phyloP scores from a whole-genome alignment of 1,140 invertebrate genomes.

The Epicauta chinensis region DNA sequence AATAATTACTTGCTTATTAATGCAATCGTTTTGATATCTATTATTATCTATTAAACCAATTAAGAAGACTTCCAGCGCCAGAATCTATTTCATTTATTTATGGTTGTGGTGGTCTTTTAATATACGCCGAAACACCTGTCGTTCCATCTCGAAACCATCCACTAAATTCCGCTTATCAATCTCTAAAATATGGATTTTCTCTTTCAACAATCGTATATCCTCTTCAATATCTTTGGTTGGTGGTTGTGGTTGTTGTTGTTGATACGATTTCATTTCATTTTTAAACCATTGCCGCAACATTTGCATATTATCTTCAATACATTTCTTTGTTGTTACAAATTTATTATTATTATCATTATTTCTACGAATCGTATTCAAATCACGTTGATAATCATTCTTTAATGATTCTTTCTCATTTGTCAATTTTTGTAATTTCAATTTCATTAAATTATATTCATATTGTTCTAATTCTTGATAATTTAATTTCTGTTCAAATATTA shows the following conservation, averaged over 20 bases:
- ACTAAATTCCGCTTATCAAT: slow-evolving; percentile 3
- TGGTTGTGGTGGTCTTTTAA: no score
- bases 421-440: background rate
- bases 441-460: background rate
- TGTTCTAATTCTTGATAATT: background rate
- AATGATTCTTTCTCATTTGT: background rate
- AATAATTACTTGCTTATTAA: no score
- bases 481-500: background rate
- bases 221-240: no score
- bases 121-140: slow-evolving; percentile 2
- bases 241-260: no score
- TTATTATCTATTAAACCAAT: no score
- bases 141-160: slow-evolving; percentile 9
- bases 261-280: background rate
- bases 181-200: slow-evolving; percentile 1
- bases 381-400: background rate
- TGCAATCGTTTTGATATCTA: no score
- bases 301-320: slow-evolving; percentile 3
- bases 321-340: background rate
- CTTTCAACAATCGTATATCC: background rate
- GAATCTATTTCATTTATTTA: no score
- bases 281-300: slow-evolving; percentile 2
- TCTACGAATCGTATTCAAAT: background rate
- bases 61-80: no score
- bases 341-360: background rate